Conservation (phyloP, 2,113 vertebrate genomes). For the Brachyhypopomus gauderio region DNA sequence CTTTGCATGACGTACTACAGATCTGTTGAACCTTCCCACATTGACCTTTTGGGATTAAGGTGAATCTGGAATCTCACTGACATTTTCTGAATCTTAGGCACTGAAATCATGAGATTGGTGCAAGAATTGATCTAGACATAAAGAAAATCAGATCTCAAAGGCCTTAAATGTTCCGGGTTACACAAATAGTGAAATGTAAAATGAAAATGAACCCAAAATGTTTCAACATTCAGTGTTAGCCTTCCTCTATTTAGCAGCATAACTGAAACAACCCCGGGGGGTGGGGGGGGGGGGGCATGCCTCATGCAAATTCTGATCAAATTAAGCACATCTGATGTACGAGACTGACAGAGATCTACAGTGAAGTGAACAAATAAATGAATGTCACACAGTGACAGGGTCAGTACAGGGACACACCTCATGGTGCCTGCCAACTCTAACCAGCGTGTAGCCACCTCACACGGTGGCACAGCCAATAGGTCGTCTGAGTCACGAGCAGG, state of each 20-base stretch:
- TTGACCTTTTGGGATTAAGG: no score
- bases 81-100: not conserved
- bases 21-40: no score
- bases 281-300: conserved; percentile 55
- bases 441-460: conserved; percentile 56
- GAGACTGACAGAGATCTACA: conserved; percentile 75
- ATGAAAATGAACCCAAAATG: not conserved
- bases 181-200: conserved; percentile 15
- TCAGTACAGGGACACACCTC: conserved; percentile 75
- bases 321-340: conserved; percentile 61
- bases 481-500: conserved; percentile 64
- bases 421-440: conserved; percentile 59
- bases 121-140: no score
- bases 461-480: conserved; percentile 62
- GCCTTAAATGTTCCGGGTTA: not conserved
- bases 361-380: conserved; percentile 70
- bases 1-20: not conserved
- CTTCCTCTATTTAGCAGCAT: conserved; percentile 52
- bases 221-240: conserved; percentile 25
- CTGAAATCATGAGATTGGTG: not conserved
- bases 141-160: conserved; percentile 1
- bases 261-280: conserved; percentile 50
- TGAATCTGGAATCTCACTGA: not conserved
- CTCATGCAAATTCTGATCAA: conserved; percentile 76
- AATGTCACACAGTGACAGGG: conserved; percentile 95